These are phyloP conservation scores for Oophaga sylvatica DNA, from an alignment of 2,797 vertebrate species.

Conservation along the genomic window DNA sequence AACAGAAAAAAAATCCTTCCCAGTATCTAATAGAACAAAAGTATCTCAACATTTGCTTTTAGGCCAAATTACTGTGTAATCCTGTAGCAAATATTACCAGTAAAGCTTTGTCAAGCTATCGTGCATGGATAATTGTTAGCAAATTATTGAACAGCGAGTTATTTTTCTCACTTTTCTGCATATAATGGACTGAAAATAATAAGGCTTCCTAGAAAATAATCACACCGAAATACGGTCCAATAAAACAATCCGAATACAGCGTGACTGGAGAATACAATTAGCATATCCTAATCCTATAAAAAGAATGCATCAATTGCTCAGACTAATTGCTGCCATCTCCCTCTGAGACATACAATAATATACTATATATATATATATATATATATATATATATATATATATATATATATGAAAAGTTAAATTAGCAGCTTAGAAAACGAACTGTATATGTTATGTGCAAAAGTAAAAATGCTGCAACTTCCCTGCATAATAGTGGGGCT, in stretches of 20 bases:
- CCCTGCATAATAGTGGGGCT: not conserved
- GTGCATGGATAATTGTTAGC: not conserved
- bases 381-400: too few relatives aligned
- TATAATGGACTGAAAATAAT: not conserved
- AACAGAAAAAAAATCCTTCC: not conserved
- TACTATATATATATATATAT: too few relatives aligned
- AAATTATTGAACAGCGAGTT: slow-evolving; percentile 5
- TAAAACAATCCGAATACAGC: not conserved
- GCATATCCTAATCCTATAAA: slow-evolving; percentile 22
- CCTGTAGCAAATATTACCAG: not conserved
- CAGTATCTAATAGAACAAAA: not conserved
- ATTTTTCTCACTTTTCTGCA: not conserved
- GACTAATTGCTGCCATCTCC: not conserved
- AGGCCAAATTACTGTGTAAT: not conserved
- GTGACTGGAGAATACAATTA: slow-evolving; percentile 6
- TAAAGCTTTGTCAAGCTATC: not conserved
- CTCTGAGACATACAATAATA: not conserved
- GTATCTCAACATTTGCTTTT: not conserved
- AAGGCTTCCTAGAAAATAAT: not conserved
- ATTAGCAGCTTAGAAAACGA: not conserved
- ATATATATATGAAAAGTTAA: not conserved
- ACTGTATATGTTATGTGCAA: not conserved
- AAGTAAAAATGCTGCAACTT: not conserved
- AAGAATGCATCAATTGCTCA: not conserved
- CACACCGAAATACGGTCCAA: not conserved